A percentile compares a stretch with the other conserved stretches of the same genome.
These are phyloP conservation scores for Percina caprodes DNA, from an alignment of 2,113 vertebrate genomes.

Conservation along the genomic window DNA sequence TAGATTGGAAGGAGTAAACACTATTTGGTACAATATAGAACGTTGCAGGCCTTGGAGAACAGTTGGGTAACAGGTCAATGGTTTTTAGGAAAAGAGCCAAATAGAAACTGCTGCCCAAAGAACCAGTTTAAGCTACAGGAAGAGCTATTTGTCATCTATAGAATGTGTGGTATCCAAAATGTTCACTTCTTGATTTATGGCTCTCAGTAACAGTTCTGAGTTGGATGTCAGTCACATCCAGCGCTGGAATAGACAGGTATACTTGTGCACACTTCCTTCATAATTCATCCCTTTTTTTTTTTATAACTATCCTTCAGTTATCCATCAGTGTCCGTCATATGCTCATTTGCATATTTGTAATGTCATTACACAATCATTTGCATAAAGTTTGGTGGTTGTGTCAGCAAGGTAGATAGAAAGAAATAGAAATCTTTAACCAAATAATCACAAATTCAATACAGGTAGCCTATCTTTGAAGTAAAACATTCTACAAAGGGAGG, in stretches of 20 bases:
- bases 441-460: no score
- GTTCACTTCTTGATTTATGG: not conserved
- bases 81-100: conserved; percentile 8
- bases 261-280: no score
- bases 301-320: no score
- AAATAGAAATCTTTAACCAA: no score
- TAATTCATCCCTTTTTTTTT: not conserved
- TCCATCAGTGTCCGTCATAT: not conserved
- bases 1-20: not conserved
- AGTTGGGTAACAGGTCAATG: not conserved
- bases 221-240: not conserved
- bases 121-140: not conserved
- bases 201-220: no score
- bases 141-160: not conserved
- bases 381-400: no score
- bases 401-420: no score
- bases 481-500: no score
- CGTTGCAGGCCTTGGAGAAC: not conserved
- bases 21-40: not conserved
- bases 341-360: no score
- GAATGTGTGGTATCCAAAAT: not conserved
- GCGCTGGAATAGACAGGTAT: not conserved
- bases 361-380: no score
- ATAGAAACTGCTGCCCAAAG: not conserved
- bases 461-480: no score